Percentiles rank a stretch among this genome's conserved stretches.
phyloP scores from a whole-genome alignment of 2,113 vertebrate species.

The Anarrhichthys ocellatus region DNA sequence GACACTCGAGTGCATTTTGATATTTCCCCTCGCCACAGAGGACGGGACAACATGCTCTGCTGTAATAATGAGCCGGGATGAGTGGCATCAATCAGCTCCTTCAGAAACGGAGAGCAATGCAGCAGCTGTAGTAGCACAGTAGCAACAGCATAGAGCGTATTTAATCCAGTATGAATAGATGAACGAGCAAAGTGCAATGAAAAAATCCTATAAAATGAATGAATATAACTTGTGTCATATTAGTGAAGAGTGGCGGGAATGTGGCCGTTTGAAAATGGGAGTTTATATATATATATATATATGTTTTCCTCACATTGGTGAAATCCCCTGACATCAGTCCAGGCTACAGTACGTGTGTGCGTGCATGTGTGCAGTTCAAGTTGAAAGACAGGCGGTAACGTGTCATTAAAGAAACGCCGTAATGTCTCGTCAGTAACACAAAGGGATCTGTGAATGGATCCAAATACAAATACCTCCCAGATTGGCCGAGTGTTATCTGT shows the following conservation, averaged over 20 bases:
- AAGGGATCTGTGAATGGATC: slow-evolving; percentile 45
- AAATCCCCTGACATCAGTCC: too few relatives aligned
- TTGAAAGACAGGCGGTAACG: background rate
- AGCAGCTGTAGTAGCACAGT: slow-evolving; percentile 5
- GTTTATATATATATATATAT: background rate
- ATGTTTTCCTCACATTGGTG: background rate
- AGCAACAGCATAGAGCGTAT: slow-evolving; percentile 1
- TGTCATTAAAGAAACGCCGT: slow-evolving; percentile 18
- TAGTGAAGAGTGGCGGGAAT: background rate
- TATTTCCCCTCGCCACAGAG: slow-evolving; percentile 19
- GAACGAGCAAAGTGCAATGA: background rate
- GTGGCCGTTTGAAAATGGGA: background rate
- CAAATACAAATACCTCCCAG: slow-evolving; percentile 57
- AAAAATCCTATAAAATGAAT: background rate
- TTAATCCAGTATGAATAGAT: slow-evolving; percentile 6
- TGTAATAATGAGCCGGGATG: slow-evolving; percentile 52
- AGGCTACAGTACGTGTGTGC: too few relatives aligned
- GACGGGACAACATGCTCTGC: background rate
- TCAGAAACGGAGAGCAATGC: background rate
- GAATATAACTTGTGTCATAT: background rate
- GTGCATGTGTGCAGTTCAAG: too few relatives aligned
- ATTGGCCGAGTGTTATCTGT: slow-evolving; percentile 39
- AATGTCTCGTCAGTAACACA: slow-evolving; percentile 24
- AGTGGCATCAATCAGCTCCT: slow-evolving; percentile 50
- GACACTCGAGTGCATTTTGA: slow-evolving; percentile 45